Conservation (phyloP, 2,888 invertebrate genomes). For the Leptinotarsa haldemani region DNA sequence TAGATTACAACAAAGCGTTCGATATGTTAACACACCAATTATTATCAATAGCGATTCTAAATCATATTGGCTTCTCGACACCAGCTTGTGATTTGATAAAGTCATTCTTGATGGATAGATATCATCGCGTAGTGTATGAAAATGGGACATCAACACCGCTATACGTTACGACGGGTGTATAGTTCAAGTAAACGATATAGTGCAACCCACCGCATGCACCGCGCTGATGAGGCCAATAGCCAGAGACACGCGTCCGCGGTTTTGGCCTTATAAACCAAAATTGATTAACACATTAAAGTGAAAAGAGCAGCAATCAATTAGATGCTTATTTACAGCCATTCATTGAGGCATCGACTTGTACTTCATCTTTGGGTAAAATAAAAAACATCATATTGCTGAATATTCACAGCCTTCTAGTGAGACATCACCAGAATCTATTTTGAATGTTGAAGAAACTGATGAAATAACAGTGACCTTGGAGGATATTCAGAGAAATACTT, state of each 20-base stretch:
- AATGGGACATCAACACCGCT: not conserved
- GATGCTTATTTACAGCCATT: conserved; percentile 6
- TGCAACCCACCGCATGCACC: too few species aligned
- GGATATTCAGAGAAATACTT: conserved; percentile 23
- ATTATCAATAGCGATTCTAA: not conserved
- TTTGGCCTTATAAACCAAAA: too few species aligned
- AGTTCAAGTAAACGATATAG: too few species aligned
- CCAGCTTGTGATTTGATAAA: not conserved
- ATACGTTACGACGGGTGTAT: not conserved
- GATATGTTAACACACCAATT: not conserved
- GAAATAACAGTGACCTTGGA: conserved; percentile 14
- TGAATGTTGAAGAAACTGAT: conserved; percentile 7
- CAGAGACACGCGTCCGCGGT: too few species aligned
- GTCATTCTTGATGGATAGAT: not conserved
- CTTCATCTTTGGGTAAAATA: not conserved
- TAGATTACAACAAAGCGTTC: not conserved
- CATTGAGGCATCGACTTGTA: not conserved
- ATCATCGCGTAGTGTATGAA: not conserved
- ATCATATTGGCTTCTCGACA: not conserved
- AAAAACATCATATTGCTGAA: not conserved
- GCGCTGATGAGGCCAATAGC: too few species aligned
- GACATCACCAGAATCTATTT: conserved; percentile 19
- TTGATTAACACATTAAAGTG: too few species aligned
- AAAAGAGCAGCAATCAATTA: not conserved
- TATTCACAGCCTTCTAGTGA: conserved; percentile 17